These are phyloP conservation scores for Fabriciana adippe DNA, from an alignment of 2,888 invertebrate species.

Conservation along the genomic window DNA sequence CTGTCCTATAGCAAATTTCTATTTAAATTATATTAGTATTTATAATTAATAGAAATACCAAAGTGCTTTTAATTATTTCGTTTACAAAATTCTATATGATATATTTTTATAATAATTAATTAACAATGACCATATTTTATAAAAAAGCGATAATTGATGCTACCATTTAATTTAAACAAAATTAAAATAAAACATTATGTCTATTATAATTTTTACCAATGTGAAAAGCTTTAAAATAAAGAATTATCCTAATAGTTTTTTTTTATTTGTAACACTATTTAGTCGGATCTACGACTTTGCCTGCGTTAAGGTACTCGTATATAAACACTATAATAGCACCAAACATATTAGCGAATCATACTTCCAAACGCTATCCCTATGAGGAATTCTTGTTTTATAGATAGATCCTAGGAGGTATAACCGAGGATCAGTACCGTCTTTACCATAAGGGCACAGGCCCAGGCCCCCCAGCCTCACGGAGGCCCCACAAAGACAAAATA, in stretches of 20 bases:
- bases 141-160: slow-evolving; percentile 19
- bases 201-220: slow-evolving; percentile 38
- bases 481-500: too few relatives aligned
- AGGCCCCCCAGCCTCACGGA: too few relatives aligned
- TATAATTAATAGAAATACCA: slow-evolving; percentile 30
- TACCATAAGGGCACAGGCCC: too few relatives aligned
- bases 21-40: slow-evolving; percentile 34
- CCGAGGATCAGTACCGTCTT: too few relatives aligned
- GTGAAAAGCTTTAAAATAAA: slow-evolving; percentile 49
- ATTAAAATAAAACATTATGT: slow-evolving; percentile 13
- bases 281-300: neutral
- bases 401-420: too few relatives aligned
- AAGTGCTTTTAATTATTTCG: slow-evolving; percentile 36
- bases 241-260: slow-evolving; percentile 10
- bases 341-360: too few relatives aligned
- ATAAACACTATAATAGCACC: too few relatives aligned
- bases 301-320: too few relatives aligned
- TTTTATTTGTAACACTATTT: neutral
- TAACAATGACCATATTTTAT: slow-evolving; percentile 35
- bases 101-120: slow-evolving; percentile 37
- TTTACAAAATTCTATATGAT: slow-evolving; percentile 26
- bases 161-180: slow-evolving; percentile 25
- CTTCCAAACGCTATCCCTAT: too few relatives aligned
- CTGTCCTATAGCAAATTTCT: slow-evolving; percentile 30
- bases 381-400: too few relatives aligned